Evolutionary conservation across 2,888 invertebrate genomes (phyloP).

Genomic region (Callyntrura guangdongensis): DNA sequence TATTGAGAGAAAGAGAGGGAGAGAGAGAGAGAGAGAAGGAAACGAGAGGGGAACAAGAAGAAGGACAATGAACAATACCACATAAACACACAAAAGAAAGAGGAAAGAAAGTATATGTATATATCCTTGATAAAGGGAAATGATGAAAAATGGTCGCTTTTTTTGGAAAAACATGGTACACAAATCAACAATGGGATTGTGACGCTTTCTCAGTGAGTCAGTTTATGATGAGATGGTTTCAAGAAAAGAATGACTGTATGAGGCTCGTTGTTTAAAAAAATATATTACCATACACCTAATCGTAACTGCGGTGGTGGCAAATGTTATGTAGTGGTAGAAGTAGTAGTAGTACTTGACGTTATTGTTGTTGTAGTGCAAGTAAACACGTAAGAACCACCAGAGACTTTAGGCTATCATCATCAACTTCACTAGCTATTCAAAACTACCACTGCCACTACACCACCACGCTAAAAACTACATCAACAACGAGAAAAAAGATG

Average conservation of each 20-base stretch:
- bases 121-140: slow-evolving; percentile 50
- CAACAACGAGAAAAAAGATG: slow-evolving; percentile 67
- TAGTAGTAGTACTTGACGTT: slow-evolving; percentile 47
- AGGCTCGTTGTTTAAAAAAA: slow-evolving; percentile 37
- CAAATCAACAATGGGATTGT: slow-evolving; percentile 60
- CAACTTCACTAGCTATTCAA: slow-evolving; percentile 75
- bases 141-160: slow-evolving; percentile 79
- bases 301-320: slow-evolving; percentile 36
- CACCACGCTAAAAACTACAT: slow-evolving; percentile 37
- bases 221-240: slow-evolving; percentile 69
- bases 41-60: slow-evolving; percentile 60
- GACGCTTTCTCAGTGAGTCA: slow-evolving; percentile 67
- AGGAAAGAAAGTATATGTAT: slow-evolving; percentile 43
- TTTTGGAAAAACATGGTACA: slow-evolving; percentile 55
- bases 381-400: slow-evolving; percentile 69
- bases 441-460: slow-evolving; percentile 63
- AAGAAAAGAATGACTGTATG: slow-evolving; percentile 55
- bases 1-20: slow-evolving; percentile 55
- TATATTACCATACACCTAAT: neutral
- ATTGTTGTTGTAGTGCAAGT: slow-evolving; percentile 42
- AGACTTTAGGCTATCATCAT: slow-evolving; percentile 78
- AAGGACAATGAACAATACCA: slow-evolving; percentile 79
- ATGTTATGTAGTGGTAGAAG: neutral
- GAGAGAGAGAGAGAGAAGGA: slow-evolving; percentile 38
- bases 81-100: slow-evolving; percentile 59